Conservation (phyloP, 2,113 vertebrate genomes). For the Damaliscus lunatus region DNA sequence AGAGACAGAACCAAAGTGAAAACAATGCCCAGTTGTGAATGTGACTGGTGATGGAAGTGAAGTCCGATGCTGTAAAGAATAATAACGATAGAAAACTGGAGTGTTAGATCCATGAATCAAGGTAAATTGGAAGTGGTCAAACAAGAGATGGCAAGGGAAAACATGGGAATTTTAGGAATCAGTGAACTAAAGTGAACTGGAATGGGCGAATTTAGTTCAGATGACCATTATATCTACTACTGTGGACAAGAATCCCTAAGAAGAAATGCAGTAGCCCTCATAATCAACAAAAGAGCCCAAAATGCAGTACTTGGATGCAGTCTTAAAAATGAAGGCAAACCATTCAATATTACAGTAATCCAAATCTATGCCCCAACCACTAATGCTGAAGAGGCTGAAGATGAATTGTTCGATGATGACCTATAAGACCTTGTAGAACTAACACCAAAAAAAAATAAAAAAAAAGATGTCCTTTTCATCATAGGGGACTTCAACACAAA, state of each 20-base stretch:
- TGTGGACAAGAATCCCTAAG: not conserved
- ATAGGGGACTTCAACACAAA: not conserved
- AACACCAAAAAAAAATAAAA: not conserved
- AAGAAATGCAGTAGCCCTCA: not conserved
- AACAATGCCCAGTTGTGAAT: not conserved
- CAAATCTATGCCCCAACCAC: not conserved
- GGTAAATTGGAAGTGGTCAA: not conserved
- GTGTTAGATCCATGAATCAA: not conserved
- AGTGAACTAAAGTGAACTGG: not conserved
- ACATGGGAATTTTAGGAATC: not conserved
- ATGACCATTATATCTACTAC: not conserved
- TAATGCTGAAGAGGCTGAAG: not conserved
- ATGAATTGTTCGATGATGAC: not conserved
- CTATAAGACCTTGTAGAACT: not conserved
- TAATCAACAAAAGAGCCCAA: not conserved
- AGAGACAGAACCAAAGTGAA: not conserved
- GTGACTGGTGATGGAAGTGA: not conserved
- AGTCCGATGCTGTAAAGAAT: not conserved
- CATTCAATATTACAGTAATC: not conserved
- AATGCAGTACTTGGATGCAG: not conserved
- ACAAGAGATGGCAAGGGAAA: not conserved
- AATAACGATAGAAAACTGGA: not conserved
- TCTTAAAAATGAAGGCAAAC: not conserved
- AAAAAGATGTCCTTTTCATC: not conserved
- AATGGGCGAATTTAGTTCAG: not conserved